phyloP scores from a whole-genome alignment of 1,140 invertebrate genomes.

The Brachionus rubens region DNA sequence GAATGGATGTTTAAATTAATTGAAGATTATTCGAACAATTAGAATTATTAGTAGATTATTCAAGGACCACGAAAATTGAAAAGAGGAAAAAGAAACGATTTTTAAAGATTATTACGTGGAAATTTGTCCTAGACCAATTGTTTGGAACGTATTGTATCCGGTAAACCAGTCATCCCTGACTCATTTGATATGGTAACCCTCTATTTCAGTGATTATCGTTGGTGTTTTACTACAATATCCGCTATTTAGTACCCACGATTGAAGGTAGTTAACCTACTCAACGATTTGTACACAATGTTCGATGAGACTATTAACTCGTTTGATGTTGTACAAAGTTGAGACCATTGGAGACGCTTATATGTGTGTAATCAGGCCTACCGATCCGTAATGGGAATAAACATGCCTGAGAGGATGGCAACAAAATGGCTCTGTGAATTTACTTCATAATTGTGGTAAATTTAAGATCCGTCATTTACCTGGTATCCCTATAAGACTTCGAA shows the following conservation, averaged over 20 bases:
- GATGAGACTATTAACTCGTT: constrained; percentile 63
- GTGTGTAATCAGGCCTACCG: constrained; percentile 49
- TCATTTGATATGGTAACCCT: constrained; percentile 76
- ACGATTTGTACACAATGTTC: constrained; percentile 49
- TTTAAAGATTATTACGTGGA: constrained; percentile 80
- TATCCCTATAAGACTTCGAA: constrained; percentile 72
- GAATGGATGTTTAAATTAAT: constrained; percentile 93
- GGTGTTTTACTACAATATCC: constrained; percentile 93
- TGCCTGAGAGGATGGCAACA: constrained; percentile 73
- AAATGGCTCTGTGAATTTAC: constrained; percentile 79
- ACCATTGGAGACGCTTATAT: constrained; percentile 59
- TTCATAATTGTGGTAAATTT: constrained; percentile 83
- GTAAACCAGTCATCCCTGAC: constrained; percentile 79
- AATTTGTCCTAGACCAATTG: constrained; percentile 83
- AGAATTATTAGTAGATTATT: constrained; percentile 81
- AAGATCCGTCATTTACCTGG: constrained; percentile 76
- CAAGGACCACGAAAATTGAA: constrained; percentile 82
- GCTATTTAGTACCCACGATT: constrained; percentile 86
- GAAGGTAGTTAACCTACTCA: constrained; percentile 63
- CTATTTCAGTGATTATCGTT: constrained; percentile 97
- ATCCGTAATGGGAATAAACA: constrained; percentile 1
- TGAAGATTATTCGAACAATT: constrained; percentile 88
- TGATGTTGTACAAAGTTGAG: constrained; percentile 75
- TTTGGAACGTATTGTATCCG: constrained; percentile 80
- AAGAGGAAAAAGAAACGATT: constrained; percentile 89